Base-by-base conservation (phyloP, 2,797 vertebrate species). In the Zalophus californianus region DNA sequence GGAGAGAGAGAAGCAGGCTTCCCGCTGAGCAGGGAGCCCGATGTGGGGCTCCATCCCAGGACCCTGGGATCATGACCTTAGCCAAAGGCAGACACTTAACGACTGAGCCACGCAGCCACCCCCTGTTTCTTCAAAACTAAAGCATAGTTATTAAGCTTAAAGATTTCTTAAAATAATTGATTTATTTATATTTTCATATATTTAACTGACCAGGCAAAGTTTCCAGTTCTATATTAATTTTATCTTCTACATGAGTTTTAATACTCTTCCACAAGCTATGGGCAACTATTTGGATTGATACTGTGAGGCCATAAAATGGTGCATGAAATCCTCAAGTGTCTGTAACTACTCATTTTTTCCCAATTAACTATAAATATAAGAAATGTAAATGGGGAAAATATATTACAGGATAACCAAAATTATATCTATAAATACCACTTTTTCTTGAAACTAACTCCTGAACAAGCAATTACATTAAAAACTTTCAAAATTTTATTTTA, bases 101-200 rank as follows among this genome's bases (percentile, higher is more conserved):
- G 7, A 44, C 44, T 44, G 44, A 44, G 44, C 44, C 44, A 44
- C 44, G 7, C 44, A 44, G 44, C 7, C 44, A 44, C 44, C 44
- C 44, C 50, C 7, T 72, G 32, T 56, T 88, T 86, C 23, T 83
- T 78, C 56, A 83, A 86, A 62, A 86, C 0, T 95, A 86, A 86
- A 86, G 3, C 6, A 35, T 70, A 72, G 27, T 89, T 78, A 90
- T 83, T 94, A 86, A 84, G 11, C 6, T 48, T 64, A 35, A 15
- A 90, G 32, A 4, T 48, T 41, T 84, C 11, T 79, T 62, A 35
- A 82, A 94, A 58, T n/a, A 85, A 87, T 62, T 66, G 7, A 62
- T 85, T 94, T 75, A 93, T 84, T 93, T 54, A 66, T 75, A 75
- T 79, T 64, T 87, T 86, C 73, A 73, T 80, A 54, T 54, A 80